Percentiles rank a stretch among this genome's conserved stretches.
phyloP scores from a whole-genome alignment of 2,888 invertebrate genomes.

The Agrotis ipsilon region DNA sequence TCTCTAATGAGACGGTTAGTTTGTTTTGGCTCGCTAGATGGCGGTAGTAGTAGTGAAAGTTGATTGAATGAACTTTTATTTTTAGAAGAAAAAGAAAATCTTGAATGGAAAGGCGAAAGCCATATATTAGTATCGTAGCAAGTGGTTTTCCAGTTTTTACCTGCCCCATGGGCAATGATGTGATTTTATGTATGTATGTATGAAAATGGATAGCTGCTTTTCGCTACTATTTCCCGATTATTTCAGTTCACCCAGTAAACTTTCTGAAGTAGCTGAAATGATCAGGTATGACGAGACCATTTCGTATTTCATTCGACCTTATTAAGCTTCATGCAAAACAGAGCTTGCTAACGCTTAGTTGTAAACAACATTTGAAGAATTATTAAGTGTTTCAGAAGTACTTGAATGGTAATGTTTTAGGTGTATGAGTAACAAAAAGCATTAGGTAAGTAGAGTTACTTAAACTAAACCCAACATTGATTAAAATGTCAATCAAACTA shows the following conservation, averaged over 20 bases:
- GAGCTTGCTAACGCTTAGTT: no score
- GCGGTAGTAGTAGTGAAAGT: slow-evolving; percentile 19
- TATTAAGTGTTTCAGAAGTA: no score
- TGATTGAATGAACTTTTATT: no score
- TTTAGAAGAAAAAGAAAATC: no score
- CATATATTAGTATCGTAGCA: no score
- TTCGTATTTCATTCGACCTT: background rate
- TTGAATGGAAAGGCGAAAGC: no score
- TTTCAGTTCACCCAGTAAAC: background rate
- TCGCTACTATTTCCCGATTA: background rate
- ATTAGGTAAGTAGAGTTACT: background rate
- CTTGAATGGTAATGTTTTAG: no score
- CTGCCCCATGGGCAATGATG: no score
- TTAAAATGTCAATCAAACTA: slow-evolving; percentile 50
- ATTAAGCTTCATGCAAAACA: background rate
- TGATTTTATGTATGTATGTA: no score
- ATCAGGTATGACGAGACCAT: background rate
- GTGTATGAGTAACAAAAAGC: background rate
- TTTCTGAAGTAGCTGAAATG: no score
- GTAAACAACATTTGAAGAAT: no score
- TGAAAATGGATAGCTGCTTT: background rate
- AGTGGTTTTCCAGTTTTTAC: no score
- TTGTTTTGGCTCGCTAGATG: slow-evolving; percentile 48
- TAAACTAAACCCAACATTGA: slow-evolving; percentile 18
- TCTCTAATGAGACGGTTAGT: slow-evolving; percentile 21